Conservation (phyloP, 2,113 vertebrate genomes). For the Salminus brasiliensis region DNA sequence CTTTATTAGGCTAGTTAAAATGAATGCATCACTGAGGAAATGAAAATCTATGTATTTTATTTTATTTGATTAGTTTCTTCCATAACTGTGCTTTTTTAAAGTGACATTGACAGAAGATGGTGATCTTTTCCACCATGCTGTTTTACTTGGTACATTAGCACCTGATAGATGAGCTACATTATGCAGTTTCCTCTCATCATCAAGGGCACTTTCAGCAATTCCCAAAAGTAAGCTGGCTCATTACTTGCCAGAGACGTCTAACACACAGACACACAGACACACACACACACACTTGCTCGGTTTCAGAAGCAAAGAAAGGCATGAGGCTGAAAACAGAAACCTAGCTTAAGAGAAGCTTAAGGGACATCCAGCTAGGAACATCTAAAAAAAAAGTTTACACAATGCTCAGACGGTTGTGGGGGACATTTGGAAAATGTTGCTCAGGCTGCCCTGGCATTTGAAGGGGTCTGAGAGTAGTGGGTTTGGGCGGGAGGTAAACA, state of each 20-base stretch:
- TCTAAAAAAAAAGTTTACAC: neutral
- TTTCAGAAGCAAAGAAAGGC: neutral
- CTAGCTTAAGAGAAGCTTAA: neutral
- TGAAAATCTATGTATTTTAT: neutral
- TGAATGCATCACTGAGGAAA: neutral
- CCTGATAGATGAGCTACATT: conserved; percentile 21
- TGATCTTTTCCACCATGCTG: neutral
- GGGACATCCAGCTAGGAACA: neutral
- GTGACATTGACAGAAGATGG: conserved; percentile 25
- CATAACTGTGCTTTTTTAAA: neutral
- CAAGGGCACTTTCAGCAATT: neutral
- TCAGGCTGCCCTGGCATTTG: conserved; percentile 19
- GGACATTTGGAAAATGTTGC: conserved; percentile 24
- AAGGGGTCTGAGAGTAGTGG: neutral
- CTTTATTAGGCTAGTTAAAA: conserved; percentile 3
- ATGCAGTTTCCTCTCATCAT: conserved; percentile 10
- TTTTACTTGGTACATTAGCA: conserved; percentile 7
- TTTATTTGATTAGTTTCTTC: neutral
- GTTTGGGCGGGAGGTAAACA: conserved; percentile 49
- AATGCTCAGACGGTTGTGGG: neutral
- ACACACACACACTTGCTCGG: conserved; percentile 1
- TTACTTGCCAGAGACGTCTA: neutral
- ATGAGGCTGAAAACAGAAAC: neutral
- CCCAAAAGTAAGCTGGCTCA: neutral
- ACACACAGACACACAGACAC: neutral